Base-by-base conservation (phyloP, 2,797 vertebrate genomes). In the Pristis pectinata region DNA sequence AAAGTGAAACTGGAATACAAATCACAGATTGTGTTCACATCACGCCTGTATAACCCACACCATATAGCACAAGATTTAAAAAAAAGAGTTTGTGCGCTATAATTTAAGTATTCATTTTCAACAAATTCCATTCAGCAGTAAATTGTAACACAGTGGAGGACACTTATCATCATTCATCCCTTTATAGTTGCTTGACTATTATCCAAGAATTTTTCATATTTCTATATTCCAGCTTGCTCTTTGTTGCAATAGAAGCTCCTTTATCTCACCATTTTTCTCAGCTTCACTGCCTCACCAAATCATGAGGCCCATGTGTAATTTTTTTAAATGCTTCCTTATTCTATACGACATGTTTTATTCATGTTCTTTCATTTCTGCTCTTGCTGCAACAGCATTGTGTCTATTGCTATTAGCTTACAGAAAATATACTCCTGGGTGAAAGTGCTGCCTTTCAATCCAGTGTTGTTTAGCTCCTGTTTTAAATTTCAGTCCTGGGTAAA, bases 101-200 rank as follows among this genome's bases (percentile, higher is more conserved):
- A 70, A 93, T 70, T 70, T 70, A 93, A 93, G 70, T 93, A 93
- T 93, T 93, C 22, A 70, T 70, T 67, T 70, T 93, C 89, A 70
- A 24, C 89, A 70, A 93, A 67, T 93, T 93, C n/a, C 61, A 92
- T 70, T 92, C 64, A 92, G 37, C 64, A 70, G 61, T 41, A 44
- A 67, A 44, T 70, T 24, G 64, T 93, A 70, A 67, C 89, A 70
- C n/a, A 41, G 24, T 41, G 19, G n/a, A 70, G 64, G 37, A 17
- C 24, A 93, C 59, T 91, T 70, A 41, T 44, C 64, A 44, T 70
- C 7, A 93, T 44, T 24, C 89, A 93, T 67, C 64, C 17, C 93
- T 70, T 70, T 67, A 41, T 59, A 22, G 44, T 72, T 70, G 49
- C 22, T 72, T 72, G 30, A 49, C 41, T 72, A 44, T 93, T 49